A percentile compares a stretch with the other conserved stretches of the same genome.
phyloP scores from a whole-genome alignment of 2,888 invertebrate genomes.

The Hybos culiciformis region DNA sequence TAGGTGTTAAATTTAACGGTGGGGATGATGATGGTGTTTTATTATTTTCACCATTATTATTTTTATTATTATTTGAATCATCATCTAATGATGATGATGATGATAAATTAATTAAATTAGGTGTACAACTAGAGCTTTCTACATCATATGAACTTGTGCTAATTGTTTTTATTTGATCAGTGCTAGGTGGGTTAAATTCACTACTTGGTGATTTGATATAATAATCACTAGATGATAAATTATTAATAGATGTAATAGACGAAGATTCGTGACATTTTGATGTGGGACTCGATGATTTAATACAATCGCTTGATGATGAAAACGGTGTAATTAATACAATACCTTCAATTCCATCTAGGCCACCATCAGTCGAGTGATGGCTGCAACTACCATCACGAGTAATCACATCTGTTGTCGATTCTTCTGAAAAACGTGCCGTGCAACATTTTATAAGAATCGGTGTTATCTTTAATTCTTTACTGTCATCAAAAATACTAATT shows the following conservation, averaged over 20 bases:
- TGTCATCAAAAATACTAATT: background rate
- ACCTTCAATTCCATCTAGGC: background rate
- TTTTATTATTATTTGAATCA: slow-evolving; percentile 1
- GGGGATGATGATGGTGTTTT: slow-evolving; percentile 26
- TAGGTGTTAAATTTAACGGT: slow-evolving; percentile 26
- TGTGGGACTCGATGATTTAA: slow-evolving; percentile 32
- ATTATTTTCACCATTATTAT: slow-evolving; percentile 10
- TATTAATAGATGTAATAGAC: slow-evolving; percentile 33
- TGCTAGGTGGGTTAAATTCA: slow-evolving; percentile 28
- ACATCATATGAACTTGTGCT: slow-evolving; percentile 36
- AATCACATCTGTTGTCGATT: slow-evolving; percentile 5
- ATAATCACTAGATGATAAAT: slow-evolving; percentile 35
- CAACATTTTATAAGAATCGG: background rate
- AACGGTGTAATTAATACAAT: slow-evolving; percentile 27
- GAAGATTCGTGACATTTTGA: slow-evolving; percentile 30
- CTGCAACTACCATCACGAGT: slow-evolving; percentile 7
- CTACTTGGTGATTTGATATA: slow-evolving; percentile 35
- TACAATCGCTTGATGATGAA: slow-evolving; percentile 33
- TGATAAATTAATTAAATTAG: slow-evolving; percentile 23
- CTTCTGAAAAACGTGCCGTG: slow-evolving; percentile 10
- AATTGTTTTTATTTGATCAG: slow-evolving; percentile 35
- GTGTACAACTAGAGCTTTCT: slow-evolving; percentile 20
- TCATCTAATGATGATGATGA: background rate
- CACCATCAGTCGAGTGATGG: slow-evolving; percentile 16
- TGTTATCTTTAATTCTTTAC: background rate